phyloP scores from a whole-genome alignment of 92 coral and sea anemone species.

The Epizoanthus illoricatus region DNA sequence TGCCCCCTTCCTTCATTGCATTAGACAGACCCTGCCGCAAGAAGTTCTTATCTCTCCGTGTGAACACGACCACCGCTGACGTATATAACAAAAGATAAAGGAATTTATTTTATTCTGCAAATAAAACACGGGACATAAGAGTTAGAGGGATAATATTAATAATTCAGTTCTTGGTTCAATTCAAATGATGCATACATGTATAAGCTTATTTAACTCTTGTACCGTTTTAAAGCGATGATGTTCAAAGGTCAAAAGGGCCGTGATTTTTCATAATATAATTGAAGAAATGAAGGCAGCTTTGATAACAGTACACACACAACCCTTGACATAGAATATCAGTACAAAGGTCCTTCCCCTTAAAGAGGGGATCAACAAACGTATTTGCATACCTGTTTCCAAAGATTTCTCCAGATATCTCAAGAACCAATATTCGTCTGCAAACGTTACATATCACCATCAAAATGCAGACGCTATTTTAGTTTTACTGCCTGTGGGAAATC shows the following conservation, averaged over 20 bases:
- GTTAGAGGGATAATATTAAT: no score
- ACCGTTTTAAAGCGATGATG: conserved; percentile 44
- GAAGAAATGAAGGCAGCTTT: conserved; percentile 35
- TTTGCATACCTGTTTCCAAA: background rate
- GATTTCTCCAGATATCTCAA: background rate
- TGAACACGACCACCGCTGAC: background rate
- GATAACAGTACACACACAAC: conserved; percentile 13
- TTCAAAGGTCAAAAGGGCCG: conserved; percentile 32
- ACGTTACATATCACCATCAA: background rate
- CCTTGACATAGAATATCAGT: conserved; percentile 29
- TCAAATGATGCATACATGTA: background rate
- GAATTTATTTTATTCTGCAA: background rate
- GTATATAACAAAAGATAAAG: background rate
- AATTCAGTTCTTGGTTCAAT: background rate
- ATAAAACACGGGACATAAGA: no score
- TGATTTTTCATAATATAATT: conserved; percentile 35
- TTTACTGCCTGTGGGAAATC: conserved; percentile 3
- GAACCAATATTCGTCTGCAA: background rate
- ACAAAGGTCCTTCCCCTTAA: background rate
- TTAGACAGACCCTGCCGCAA: background rate
- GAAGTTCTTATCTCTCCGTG: conserved; percentile 14
- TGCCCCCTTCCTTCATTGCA: background rate
- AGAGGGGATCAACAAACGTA: background rate
- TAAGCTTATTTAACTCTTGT: conserved; percentile 13
- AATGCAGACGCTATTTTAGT: background rate